Evolutionary conservation across 2,113 vertebrate genomes (phyloP).

Genomic region (Corythoichthys haematopterus): DNA sequence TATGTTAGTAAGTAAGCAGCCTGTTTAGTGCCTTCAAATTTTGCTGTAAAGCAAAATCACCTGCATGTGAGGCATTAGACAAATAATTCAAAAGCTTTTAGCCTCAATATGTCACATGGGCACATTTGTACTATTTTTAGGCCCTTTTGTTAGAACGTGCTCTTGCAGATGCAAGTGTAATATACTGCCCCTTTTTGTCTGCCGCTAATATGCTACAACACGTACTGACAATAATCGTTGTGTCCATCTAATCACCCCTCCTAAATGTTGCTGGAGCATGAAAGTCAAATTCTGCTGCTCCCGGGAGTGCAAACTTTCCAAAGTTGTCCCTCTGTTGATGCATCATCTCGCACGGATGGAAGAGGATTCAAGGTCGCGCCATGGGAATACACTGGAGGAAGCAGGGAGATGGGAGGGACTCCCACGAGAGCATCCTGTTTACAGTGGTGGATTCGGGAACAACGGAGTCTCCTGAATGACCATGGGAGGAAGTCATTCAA

Average conservation of each 20-base stretch:
- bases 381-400: slow-evolving; percentile 45
- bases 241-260: slow-evolving; percentile 31
- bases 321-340: slow-evolving; percentile 27
- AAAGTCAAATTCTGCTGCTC: slow-evolving; percentile 31
- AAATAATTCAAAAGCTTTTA: slow-evolving; percentile 74
- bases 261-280: slow-evolving; percentile 22
- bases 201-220: slow-evolving; percentile 26
- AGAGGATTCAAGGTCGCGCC: slow-evolving; percentile 22
- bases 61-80: slow-evolving; percentile 51
- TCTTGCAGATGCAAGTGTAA: slow-evolving; percentile 44
- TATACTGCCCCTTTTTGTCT: slow-evolving; percentile 26
- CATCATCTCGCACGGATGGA: slow-evolving; percentile 26
- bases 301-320: slow-evolving; percentile 28
- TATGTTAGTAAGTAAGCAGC: slow-evolving; percentile 19
- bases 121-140: slow-evolving; percentile 67
- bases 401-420: slow-evolving; percentile 42
- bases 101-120: slow-evolving; percentile 69
- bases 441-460: slow-evolving; percentile 24
- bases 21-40: slow-evolving; percentile 25
- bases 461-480: slow-evolving; percentile 18
- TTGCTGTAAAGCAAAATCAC: slow-evolving; percentile 36
- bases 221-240: slow-evolving; percentile 47
- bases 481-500: slow-evolving; percentile 25
- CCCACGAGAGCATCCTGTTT: slow-evolving; percentile 60
- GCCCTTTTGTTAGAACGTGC: slow-evolving; percentile 56